Evolutionary conservation across 2,113 vertebrate genomes (phyloP), one percentile per base, ranked within the genome.

Genomic region (Ageneiosus marmoratus): DNA sequence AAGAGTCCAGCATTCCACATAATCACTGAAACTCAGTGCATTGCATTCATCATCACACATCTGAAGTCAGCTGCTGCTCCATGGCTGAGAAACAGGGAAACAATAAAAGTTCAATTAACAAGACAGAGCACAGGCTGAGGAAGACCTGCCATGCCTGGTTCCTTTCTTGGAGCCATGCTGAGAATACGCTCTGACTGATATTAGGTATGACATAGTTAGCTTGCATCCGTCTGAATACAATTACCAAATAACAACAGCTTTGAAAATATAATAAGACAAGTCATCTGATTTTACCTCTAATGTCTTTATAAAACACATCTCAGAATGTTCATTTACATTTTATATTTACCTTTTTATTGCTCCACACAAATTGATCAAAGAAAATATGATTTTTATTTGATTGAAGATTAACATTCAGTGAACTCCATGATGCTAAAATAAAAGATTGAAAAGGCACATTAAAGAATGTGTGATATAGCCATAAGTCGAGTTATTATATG

Each of bases 101-200:
- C 87, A 89, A 88, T 87, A 90, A 87, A 88, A 82, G 87, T 87
- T 86, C 84, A 89, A 90, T 90, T 90, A 90, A 86, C 85, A 87
- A 81, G 77, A 84, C 53, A 67, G 79, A 84, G 65, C 65, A 48
- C 63, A 85, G 84, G 55, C 84, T 86, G 84, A 86, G 48, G 69
- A 74, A 87, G 82, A 83, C 60, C 83, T 85, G 84, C 80, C 82
- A 85, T 81, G 51, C 67, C 75, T 69, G 72, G 62, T 76, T 67
- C 62, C 63, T 67, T 85, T 74, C 70, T 65, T 13, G 41, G 75
- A 85, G 81, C n/a, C 84, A 75, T 83, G 79, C 88, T 88, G 83
- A 74, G 87, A 62, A 58, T 80, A 24, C 20, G 46, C 50, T 70
- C 46, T 46, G 76, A 73, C 80, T 81, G 75, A 81, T 86, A 86